Conservation (phyloP, 1,140 invertebrate species). For the Megalonaias nervosa region DNA sequence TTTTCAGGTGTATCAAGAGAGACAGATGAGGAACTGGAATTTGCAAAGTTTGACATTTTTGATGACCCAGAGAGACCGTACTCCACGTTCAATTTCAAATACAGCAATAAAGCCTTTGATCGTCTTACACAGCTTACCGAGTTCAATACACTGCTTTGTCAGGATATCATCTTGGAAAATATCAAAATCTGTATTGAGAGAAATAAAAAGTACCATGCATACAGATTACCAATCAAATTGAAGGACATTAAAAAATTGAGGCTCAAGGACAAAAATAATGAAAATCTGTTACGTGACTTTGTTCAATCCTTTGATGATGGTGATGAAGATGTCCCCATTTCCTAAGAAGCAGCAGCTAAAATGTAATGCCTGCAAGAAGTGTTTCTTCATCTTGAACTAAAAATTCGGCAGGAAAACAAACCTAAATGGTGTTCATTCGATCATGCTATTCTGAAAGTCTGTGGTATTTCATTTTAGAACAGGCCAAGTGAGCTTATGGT, state of each 20-base stretch:
- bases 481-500: too few relatives aligned
- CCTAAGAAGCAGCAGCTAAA: too few relatives aligned
- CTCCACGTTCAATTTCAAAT: slow-evolving; percentile 72
- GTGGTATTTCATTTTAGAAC: too few relatives aligned
- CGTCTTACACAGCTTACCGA: slow-evolving; percentile 69
- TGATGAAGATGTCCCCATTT: slow-evolving; percentile 23
- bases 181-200: slow-evolving; percentile 43
- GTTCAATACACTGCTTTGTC: slow-evolving; percentile 69
- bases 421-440: too few relatives aligned
- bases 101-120: slow-evolving; percentile 68
- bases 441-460: too few relatives aligned
- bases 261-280: slow-evolving; percentile 40
- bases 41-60: slow-evolving; percentile 72
- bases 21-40: slow-evolving; percentile 70
- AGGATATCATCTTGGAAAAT: slow-evolving; percentile 60
- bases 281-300: slow-evolving; percentile 41
- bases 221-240: slow-evolving; percentile 45
- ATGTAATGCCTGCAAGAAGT: too few relatives aligned
- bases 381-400: too few relatives aligned
- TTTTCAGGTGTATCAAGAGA: slow-evolving; percentile 58
- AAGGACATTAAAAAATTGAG: slow-evolving; percentile 54
- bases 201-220: slow-evolving; percentile 40
- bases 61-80: slow-evolving; percentile 69
- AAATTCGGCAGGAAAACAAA: too few relatives aligned
- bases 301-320: slow-evolving; percentile 47